Evolutionary conservation across 2,888 invertebrate genomes (phyloP), one percentile per base, ranked within the genome.

Genomic region (Lasioglossum leucozonium): DNA sequence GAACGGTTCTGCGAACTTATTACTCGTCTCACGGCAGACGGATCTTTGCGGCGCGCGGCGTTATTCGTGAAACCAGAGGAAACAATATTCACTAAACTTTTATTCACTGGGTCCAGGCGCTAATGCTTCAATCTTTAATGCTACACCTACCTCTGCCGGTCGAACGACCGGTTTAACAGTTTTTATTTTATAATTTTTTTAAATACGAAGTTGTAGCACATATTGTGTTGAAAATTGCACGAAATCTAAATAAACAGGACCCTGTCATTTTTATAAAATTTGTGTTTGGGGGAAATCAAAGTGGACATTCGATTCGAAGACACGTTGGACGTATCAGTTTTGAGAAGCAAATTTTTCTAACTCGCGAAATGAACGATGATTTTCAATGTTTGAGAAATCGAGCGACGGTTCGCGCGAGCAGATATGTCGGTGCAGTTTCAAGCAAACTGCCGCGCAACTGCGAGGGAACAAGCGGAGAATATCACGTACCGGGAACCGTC

Each of bases 401-500:
- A 51, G 51, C 10, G 22, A 51, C 10, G 51, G 51, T n/a, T 51
- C 22, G 10, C 22, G 51, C 51, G 51, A 51, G 10, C 51, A 51
- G n/a, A 51, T n/a, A 51, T n/a, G 51, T 51, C 22, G n/a, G 22
- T 10, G 51, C 51, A 51, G n/a, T 51, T 51, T 51, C 3, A 10
- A n/a, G 51, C 22, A 51, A 51, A 51, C 51, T 51, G n/a, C 26
- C 26, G 26, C 26, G 26, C 26, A 30, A 58, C 26, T 58, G 58
- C 1, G 26, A 6, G 26, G 26, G 58, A 58, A 13, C n/a, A 30
- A 4, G 58, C 13, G 1, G 16, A 10, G 13, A 18, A 34, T 6
- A 16, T 34, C 65, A n/a, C 76, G 72, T 58, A 77, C 37, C 26
- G 74, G 34, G 44, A 22, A 37, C 69, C 44, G 51, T 55, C 71